phyloP scores from a whole-genome alignment of 2,797 vertebrate species.

The Fistularia commersonii region DNA sequence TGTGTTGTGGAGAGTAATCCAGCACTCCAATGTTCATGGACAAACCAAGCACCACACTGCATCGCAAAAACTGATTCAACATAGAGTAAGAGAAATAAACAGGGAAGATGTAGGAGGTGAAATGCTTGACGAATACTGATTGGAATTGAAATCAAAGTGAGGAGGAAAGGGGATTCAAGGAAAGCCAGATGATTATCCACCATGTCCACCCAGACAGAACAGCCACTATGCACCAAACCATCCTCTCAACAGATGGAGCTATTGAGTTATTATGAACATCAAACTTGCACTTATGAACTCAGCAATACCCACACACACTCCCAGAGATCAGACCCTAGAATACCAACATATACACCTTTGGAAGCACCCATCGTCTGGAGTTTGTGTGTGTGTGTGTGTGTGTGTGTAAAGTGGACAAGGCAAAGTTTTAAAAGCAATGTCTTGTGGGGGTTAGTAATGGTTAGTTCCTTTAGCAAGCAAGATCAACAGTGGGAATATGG shows the following conservation, averaged over 20 bases:
- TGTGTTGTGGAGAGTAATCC: conserved; percentile 53
- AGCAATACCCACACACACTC: conserved; percentile 45
- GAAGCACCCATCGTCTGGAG: conserved; percentile 25
- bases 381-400: conserved; percentile 34
- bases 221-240: conserved; percentile 44
- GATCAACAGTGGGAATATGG: conserved; percentile 14
- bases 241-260: conserved; percentile 52
- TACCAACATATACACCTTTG: conserved; percentile 15
- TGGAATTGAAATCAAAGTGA: conserved; percentile 15
- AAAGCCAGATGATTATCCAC: conserved; percentile 55
- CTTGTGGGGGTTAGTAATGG: conserved; percentile 59
- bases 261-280: conserved; percentile 43
- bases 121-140: conserved; percentile 12
- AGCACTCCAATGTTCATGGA: conserved; percentile 22
- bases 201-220: conserved; percentile 46
- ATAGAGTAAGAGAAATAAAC: background rate
- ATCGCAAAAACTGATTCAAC: conserved; percentile 8
- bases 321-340: conserved; percentile 42
- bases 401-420: conserved; percentile 35
- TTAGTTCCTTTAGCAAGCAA: conserved; percentile 74
- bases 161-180: conserved; percentile 19
- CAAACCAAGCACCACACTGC: conserved; percentile 37
- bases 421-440: conserved; percentile 32
- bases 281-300: conserved; percentile 25
- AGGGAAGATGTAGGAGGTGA: background rate